These are phyloP conservation scores for Steinernema carpocapsae DNA, from an alignment of 2,888 invertebrate genomes.

Conservation along the genomic window DNA sequence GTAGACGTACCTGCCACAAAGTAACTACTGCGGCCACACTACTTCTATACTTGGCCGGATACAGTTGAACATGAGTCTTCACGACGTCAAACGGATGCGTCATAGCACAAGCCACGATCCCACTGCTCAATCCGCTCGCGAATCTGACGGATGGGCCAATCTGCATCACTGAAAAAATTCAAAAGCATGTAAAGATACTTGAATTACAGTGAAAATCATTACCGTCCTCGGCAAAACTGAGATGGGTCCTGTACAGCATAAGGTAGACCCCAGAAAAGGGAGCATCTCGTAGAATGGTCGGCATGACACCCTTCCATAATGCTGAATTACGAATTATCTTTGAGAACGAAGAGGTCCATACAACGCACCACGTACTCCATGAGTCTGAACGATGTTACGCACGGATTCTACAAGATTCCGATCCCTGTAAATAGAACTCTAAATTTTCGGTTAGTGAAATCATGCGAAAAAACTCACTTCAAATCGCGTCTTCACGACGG, in stretches of 20 bases:
- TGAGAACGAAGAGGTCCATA: neutral
- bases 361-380: slow-evolving; percentile 40
- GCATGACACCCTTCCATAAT: slow-evolving; percentile 42
- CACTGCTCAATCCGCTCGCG: slow-evolving; percentile 42
- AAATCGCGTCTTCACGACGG: slow-evolving; percentile 46
- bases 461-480: slow-evolving; percentile 38
- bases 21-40: neutral
- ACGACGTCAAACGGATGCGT: slow-evolving; percentile 49
- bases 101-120: slow-evolving; percentile 46
- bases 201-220: neutral
- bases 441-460: slow-evolving; percentile 34
- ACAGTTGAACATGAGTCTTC: slow-evolving; percentile 46
- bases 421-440: slow-evolving; percentile 44
- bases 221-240: slow-evolving; percentile 35
- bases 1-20: slow-evolving; percentile 38
- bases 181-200: neutral
- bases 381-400: slow-evolving; percentile 36
- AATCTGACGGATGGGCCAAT: slow-evolving; percentile 38
- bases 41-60: slow-evolving; percentile 42
- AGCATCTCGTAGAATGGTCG: slow-evolving; percentile 46
- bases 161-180: slow-evolving; percentile 26
- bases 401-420: slow-evolving; percentile 38
- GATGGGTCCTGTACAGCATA: slow-evolving; percentile 43
- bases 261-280: slow-evolving; percentile 49
- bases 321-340: slow-evolving; percentile 24